Evolutionary conservation across 2,113 vertebrate genomes (phyloP).

Genomic region (Rhinopithecus roxellana): DNA sequence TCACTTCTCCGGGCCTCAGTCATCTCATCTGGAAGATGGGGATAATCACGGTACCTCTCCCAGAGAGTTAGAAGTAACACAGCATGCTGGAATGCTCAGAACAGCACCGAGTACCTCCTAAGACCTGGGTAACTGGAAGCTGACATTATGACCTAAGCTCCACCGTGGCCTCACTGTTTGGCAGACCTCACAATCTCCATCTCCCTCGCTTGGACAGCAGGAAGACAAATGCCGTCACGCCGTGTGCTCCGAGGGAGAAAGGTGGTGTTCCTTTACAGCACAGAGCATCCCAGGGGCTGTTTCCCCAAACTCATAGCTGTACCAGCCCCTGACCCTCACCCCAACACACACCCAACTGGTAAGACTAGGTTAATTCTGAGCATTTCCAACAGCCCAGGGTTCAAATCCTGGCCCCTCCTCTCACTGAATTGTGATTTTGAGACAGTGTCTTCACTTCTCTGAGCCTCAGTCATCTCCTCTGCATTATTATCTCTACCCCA

Average conservation of each 20-base stretch:
- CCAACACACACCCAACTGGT: background rate
- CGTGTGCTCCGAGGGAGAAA: background rate
- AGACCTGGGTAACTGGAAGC: background rate
- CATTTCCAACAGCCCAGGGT: background rate
- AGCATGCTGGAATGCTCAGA: background rate
- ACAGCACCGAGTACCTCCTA: background rate
- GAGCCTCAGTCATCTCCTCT: too few relatives aligned
- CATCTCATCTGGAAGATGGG: background rate
- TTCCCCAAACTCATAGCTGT: background rate
- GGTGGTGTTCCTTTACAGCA: background rate
- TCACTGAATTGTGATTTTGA: too few relatives aligned
- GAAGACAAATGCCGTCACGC: too few relatives aligned
- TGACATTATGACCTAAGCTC: background rate
- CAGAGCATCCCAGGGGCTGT: background rate
- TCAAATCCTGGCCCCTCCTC: background rate
- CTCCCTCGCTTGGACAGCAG: background rate
- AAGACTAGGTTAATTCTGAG: background rate
- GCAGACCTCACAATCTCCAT: background rate
- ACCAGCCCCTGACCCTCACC: background rate
- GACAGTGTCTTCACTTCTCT: too few relatives aligned
- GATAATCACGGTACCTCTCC: background rate
- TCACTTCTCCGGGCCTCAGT: background rate
- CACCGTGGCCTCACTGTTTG: background rate
- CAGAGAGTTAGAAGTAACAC: background rate
- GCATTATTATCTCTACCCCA: too few relatives aligned